These are phyloP conservation scores for Diadumene lineata DNA, from an alignment of 92 coral and sea anemone genomes.

Conservation along the genomic window DNA sequence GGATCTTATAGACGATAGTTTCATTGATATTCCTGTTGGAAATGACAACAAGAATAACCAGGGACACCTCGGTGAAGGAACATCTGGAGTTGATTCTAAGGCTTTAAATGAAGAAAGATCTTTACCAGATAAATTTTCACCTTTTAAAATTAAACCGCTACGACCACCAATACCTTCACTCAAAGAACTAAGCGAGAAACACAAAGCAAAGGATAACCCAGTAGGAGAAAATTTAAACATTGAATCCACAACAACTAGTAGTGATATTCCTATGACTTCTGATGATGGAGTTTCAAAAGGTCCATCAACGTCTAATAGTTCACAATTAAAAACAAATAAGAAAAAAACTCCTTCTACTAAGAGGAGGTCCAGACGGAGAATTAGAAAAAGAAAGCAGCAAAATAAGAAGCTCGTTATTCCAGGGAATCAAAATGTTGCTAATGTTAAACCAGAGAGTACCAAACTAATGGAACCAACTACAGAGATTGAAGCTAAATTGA, in stretches of 20 bases:
- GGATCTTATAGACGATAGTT: conserved; percentile 83
- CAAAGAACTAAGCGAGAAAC: conserved; percentile 78
- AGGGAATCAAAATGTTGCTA: background rate
- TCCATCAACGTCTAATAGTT: background rate
- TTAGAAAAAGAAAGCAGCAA: conserved; percentile 31
- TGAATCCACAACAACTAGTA: conserved; percentile 13
- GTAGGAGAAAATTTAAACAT: background rate
- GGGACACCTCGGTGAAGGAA: background rate
- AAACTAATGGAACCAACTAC: conserved; percentile 7
- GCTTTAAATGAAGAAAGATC: conserved; percentile 17
- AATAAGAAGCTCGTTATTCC: conserved; percentile 15
- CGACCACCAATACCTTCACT: conserved; percentile 67
- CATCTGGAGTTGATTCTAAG: conserved; percentile 7
- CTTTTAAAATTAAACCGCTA: conserved; percentile 76
- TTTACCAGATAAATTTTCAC: conserved; percentile 53
- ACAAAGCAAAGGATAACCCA: conserved; percentile 18
- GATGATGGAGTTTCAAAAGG: background rate
- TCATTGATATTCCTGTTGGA: conserved; percentile 88
- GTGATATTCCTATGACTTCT: background rate
- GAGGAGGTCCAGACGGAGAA: conserved; percentile 25
- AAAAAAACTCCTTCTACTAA: background rate
- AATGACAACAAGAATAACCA: conserved; percentile 1
- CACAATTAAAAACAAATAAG: background rate
- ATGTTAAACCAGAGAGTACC: background rate
- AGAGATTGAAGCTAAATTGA: conserved; percentile 12